Conservation (phyloP, 2,888 invertebrate genomes). For the Ypsolopha scabrella region DNA sequence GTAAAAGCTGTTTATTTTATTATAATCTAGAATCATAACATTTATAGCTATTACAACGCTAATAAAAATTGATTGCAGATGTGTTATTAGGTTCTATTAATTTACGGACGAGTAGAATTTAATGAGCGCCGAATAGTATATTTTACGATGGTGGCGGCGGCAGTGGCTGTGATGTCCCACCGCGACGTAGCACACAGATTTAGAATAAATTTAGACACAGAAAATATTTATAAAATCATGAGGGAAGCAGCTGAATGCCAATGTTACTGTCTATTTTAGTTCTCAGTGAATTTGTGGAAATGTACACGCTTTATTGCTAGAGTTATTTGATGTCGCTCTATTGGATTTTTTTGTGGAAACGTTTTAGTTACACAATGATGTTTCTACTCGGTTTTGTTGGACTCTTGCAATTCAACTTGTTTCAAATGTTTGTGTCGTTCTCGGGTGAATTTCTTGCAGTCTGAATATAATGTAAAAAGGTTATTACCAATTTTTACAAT, state of each 20-base stretch:
- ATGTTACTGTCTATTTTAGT: constrained; percentile 52
- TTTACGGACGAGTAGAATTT: background rate
- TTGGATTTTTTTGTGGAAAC: background rate
- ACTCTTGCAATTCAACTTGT: too few species aligned
- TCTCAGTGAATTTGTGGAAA: constrained; percentile 25
- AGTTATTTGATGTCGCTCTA: constrained; percentile 1
- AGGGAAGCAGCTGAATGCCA: constrained; percentile 58
- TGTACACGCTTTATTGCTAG: constrained; percentile 9
- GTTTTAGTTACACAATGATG: background rate
- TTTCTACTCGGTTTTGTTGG: too few species aligned
- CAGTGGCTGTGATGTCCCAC: background rate
- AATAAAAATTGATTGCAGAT: constrained; percentile 1
- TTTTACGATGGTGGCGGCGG: background rate
- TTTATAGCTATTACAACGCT: background rate
- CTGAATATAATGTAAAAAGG: too few species aligned
- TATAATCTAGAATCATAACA: too few species aligned
- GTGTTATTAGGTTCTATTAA: background rate
- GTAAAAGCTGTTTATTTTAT: too few species aligned
- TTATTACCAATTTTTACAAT: too few species aligned
- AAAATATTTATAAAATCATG: constrained; percentile 47
- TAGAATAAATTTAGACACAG: constrained; percentile 24
- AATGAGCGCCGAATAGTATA: background rate
- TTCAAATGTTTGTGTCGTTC: too few species aligned
- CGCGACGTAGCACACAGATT: background rate
- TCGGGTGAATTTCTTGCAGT: too few species aligned